Conservation (phyloP, 2,113 vertebrate genomes). For the Anas platyrhynchos region DNA sequence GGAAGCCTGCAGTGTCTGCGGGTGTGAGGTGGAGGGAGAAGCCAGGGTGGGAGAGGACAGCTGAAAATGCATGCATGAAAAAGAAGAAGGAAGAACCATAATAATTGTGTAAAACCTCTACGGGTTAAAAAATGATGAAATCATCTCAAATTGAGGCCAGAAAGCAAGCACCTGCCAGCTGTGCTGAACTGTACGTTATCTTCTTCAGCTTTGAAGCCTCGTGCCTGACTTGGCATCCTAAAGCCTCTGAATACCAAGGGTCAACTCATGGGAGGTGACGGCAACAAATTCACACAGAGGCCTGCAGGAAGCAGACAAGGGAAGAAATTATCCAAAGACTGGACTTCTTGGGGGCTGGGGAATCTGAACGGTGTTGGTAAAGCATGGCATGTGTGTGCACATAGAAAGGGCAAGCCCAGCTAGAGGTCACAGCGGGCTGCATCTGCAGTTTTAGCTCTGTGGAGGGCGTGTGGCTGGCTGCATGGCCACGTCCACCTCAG, state of each 20-base stretch:
- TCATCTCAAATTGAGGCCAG: not conserved
- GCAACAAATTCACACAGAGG: not conserved
- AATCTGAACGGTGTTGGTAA: not conserved
- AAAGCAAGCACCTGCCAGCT: not conserved
- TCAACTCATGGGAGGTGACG: not conserved
- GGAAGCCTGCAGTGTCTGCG: conserved; percentile 36
- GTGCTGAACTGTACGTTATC: not conserved
- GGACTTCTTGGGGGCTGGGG: not conserved
- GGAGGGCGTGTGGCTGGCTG: not conserved
- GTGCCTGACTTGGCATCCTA: not conserved
- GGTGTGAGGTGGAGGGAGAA: not conserved
- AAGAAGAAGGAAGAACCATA: not conserved
- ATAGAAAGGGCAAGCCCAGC: not conserved
- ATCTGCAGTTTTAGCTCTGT: not conserved
- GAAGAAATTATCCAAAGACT: not conserved
- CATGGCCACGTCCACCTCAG: rapidly evolving
- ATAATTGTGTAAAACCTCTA: not conserved
- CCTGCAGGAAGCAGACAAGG: not conserved
- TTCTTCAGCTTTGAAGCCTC: not conserved
- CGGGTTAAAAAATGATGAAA: not conserved
- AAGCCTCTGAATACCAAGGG: not conserved
- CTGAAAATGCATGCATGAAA: not conserved
- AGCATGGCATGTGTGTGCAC: rapidly evolving
- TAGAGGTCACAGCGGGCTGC: not conserved
- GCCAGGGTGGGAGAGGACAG: not conserved